Evolutionary conservation across 92 coral and sea anemone genomes (phyloP).

Genomic region (Hydrozoanthus gracilis): DNA sequence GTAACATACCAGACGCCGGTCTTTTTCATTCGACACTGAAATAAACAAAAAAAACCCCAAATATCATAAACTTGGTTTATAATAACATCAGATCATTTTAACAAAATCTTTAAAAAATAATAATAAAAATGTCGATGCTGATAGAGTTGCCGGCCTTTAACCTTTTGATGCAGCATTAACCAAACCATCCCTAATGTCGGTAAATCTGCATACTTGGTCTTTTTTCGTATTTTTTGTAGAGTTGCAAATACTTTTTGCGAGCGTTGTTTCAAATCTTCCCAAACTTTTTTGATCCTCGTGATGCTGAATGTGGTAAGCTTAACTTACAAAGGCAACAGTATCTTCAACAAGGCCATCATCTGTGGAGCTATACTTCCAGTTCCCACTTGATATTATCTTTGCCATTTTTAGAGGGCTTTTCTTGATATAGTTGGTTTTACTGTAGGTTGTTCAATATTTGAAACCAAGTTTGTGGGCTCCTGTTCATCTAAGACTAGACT

Average conservation of each 20-base stretch:
- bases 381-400: conserved; percentile 34
- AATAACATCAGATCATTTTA: no score
- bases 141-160: no score
- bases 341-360: conserved; percentile 30
- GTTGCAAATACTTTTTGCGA: conserved; percentile 29
- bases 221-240: conserved; percentile 14
- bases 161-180: conserved; percentile 1
- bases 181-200: conserved; percentile 29
- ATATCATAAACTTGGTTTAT: no score
- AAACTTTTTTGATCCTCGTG: neutral
- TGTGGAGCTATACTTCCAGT: conserved; percentile 29
- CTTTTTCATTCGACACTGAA: no score
- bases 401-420: conserved; percentile 38
- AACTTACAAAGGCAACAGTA: conserved; percentile 26
- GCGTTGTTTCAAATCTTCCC: conserved; percentile 10
- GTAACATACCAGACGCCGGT: no score
- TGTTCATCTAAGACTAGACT: conserved; percentile 18
- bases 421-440: conserved; percentile 16
- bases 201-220: conserved; percentile 31
- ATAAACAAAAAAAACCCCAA: no score
- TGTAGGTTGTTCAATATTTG: neutral
- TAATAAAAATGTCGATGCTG: no score
- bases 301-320: conserved; percentile 24
- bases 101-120: no score
- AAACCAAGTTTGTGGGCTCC: conserved; percentile 15